Base-by-base conservation (phyloP, 2,797 vertebrate species). In the Eospalax fontanierii region DNA sequence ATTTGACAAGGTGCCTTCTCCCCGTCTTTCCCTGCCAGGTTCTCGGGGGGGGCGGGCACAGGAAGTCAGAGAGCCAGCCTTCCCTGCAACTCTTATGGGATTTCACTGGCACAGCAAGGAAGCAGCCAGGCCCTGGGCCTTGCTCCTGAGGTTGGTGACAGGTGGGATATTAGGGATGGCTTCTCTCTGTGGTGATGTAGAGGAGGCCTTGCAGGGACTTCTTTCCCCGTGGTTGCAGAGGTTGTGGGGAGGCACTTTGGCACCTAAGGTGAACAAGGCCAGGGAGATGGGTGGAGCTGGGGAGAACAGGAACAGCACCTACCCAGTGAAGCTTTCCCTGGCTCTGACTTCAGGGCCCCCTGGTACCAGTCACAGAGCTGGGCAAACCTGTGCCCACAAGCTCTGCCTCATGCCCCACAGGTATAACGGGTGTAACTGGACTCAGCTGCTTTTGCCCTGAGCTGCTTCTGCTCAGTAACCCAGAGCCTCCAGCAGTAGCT, bases 341-440 rank as follows among this genome's bases (percentile, higher is more conserved):
- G 73, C 54, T 33, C 81, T 68, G 59, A 19, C 68, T 66, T 73
- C 75, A 59, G 91, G 33, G 9, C n/a, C 21, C 0, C 3, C 26
- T 18, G 82, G 82, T 14, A 6, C 24, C 2, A 19, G 71, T 65
- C 38, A 40, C 9, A 21, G 81, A 78, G 82, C 78, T 65, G 30
- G 30, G 70, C 12, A 38, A 54, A 15, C 24, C 21, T 28, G 22
- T 0, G 65, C 24, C 15, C 8, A 46, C 4, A 21, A 63, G 19
- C n/a, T 43, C 66, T 5, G 5, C 5, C 24, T 9, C 38, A 33
- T 16, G 68, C 22, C 21, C 38, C 59, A 18, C 12, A 81, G 78
- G 74, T 11, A 24, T 70, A 26, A 22, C 6, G 2, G 15, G n/a
- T 1, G 16, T 6, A 0, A 12, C 6, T 1, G 0, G 15, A 2